Conservation (phyloP, 2,797 vertebrate genomes). For the Sandelia bainsii region DNA sequence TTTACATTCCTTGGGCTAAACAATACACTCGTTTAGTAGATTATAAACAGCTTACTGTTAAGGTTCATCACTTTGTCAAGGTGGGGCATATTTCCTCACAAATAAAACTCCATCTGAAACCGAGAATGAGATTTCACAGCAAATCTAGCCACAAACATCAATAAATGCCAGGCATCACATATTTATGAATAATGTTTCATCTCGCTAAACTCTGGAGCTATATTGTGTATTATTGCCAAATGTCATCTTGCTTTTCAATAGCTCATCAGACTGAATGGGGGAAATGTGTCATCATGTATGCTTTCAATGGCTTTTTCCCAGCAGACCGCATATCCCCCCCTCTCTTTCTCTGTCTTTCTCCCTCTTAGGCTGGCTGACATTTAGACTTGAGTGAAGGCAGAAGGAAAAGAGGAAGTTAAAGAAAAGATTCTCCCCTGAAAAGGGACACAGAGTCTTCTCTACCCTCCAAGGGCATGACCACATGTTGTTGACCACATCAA, state of each 20-base stretch:
- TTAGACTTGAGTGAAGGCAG: constrained; percentile 70
- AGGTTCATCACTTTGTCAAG: constrained; percentile 54
- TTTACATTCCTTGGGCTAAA: constrained; percentile 59
- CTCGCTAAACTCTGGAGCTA: constrained; percentile 75
- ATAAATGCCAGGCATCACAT: constrained; percentile 82
- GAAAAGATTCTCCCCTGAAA: constrained; percentile 66
- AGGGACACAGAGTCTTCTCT: constrained; percentile 49
- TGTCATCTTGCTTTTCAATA: constrained; percentile 82
- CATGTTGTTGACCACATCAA: too few relatives aligned
- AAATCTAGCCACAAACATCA: constrained; percentile 73
- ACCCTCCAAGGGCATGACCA: constrained; percentile 70
- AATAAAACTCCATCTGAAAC: constrained; percentile 60
- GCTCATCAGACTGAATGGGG: constrained; percentile 76
- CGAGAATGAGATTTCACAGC: constrained; percentile 68
- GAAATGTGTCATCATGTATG: constrained; percentile 74
- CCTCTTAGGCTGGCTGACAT: constrained; percentile 76
- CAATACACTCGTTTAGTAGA: constrained; percentile 54
- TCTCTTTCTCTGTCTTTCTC: constrained; percentile 50
- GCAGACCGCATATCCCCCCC: constrained; percentile 67
- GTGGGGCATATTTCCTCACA: constrained; percentile 52
- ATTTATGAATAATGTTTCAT: constrained; percentile 82
- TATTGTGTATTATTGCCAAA: constrained; percentile 79
- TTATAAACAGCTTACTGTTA: constrained; percentile 56
- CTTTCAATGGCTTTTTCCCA: constrained; percentile 75
- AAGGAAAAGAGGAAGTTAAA: constrained; percentile 66